A percentile compares a stretch with the other conserved stretches of the same genome.
Evolutionary conservation across 2,888 invertebrate species (phyloP).

Genomic region (Ethmia dodecea): DNA sequence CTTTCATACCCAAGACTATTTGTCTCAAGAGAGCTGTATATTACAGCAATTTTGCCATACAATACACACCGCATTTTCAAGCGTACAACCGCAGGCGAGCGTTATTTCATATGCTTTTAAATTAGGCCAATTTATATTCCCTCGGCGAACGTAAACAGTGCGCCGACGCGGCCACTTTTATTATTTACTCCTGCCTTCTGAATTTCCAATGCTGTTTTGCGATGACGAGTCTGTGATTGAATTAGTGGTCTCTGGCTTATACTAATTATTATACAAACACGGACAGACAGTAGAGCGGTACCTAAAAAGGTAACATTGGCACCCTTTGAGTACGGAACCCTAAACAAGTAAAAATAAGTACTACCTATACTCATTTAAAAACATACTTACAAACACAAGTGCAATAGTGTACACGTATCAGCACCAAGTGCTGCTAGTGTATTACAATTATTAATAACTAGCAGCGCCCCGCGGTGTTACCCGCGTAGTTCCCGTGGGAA

Average conservation of each 20-base stretch:
- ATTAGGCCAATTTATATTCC: slow-evolving; percentile 52
- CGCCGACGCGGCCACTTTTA: slow-evolving; percentile 32
- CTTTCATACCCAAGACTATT: slow-evolving; percentile 5
- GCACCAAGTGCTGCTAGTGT: too few species aligned
- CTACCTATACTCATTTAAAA: too few species aligned
- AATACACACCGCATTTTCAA: slow-evolving; percentile 1
- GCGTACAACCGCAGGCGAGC: slow-evolving; percentile 5
- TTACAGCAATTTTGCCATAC: slow-evolving; percentile 8
- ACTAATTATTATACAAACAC: too few species aligned
- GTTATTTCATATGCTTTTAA: slow-evolving; percentile 38
- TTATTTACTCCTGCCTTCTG: slow-evolving; percentile 38
- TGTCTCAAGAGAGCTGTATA: slow-evolving; percentile 12
- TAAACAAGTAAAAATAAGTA: too few species aligned
- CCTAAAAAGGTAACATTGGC: too few species aligned
- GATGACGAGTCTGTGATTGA: slow-evolving; percentile 3
- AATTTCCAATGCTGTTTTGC: slow-evolving; percentile 27
- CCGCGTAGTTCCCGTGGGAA: too few species aligned
- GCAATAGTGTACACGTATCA: too few species aligned
- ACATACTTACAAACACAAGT: too few species aligned
- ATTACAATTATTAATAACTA: too few species aligned
- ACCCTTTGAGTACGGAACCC: too few species aligned
- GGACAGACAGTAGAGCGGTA: too few species aligned
- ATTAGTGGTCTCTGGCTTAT: slow-evolving; percentile 1
- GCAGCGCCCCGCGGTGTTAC: too few species aligned
- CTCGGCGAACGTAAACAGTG: slow-evolving; percentile 34